Evolutionary conservation across 2,888 invertebrate genomes (phyloP), one percentile per base, ranked within the genome.

Genomic region (Lithodes maja): DNA sequence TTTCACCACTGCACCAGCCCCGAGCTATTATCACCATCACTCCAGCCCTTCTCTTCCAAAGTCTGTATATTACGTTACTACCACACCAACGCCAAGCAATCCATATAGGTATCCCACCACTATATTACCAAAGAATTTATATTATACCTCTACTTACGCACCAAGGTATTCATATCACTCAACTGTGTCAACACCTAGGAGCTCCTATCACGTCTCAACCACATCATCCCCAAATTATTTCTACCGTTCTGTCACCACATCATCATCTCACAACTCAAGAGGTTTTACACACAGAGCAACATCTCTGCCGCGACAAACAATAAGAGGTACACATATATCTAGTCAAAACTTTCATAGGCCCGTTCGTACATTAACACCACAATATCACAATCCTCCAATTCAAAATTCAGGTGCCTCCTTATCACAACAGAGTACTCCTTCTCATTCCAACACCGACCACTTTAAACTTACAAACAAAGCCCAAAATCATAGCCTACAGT

Each of bases 1-100:
- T n/a, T 61, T 7, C 85, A 68, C 1, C 79, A 78, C 75, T 52
- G 17, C 53, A 53, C 71, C 33, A 81, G 52, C 53, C 50, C 77
- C 81, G 33, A 33, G 33, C 33, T 33, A 33, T 33, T 33, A 33
- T 33, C 5, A 49, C 9, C 50, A 1, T 49, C 12, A 17, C 49
- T 33, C 50, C 3, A 52, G 7, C 69, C 5, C 61, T 5, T 5
- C 61, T 5, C 12, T 12, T 12, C 7, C 61, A 61, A 61, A 12
- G 5, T 17, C 54, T 17, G 53, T n/a, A 77, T 33, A n/a, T 53
- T 53, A 53, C 54, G 17, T n/a, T 7, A 79, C n/a, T 53, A 33
- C 33, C 33, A 79, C 79, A 53, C 2, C 79, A 1, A 17, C 79
- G 2, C n/a, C 15, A 2, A 2, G 3, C 3, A 49, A 9, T 49